Evolutionary conservation across 2,113 vertebrate species (phyloP).

Genomic region (Phyllostomus discolor): DNA sequence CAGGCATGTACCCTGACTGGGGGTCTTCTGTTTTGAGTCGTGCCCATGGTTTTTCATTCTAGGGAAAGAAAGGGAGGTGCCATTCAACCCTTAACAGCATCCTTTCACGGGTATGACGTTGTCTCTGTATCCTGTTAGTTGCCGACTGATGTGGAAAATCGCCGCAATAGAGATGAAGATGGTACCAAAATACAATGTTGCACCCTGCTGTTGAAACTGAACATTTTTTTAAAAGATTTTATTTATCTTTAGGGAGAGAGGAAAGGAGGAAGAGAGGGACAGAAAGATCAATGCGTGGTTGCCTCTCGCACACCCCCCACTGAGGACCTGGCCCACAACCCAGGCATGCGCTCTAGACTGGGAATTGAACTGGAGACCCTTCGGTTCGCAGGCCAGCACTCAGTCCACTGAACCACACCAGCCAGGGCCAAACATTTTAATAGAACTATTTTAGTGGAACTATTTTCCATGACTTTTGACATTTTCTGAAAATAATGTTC

Average conservation of each 20-base stretch:
- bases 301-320: no score
- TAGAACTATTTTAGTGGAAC: background rate
- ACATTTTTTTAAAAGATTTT: background rate
- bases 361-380: no score
- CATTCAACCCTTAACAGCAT: background rate
- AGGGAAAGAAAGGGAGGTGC: background rate
- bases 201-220: background rate
- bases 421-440: background rate
- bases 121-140: background rate
- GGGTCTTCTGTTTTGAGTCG: background rate
- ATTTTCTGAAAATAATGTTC: constrained; percentile 2
- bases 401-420: no score
- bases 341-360: no score
- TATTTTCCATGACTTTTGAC: background rate
- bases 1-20: no score
- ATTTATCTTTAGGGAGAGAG: no score
- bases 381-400: no score
- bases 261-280: no score
- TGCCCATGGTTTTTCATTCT: background rate
- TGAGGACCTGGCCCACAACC: no score
- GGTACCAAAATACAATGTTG: background rate
- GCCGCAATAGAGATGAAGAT: background rate
- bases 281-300: no score
- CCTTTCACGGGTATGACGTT: background rate
- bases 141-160: background rate